Evolutionary conservation across 2,797 vertebrate genomes (phyloP), one percentile per base, ranked within the genome.

Genomic region (Toxotes lorentzi): DNA sequence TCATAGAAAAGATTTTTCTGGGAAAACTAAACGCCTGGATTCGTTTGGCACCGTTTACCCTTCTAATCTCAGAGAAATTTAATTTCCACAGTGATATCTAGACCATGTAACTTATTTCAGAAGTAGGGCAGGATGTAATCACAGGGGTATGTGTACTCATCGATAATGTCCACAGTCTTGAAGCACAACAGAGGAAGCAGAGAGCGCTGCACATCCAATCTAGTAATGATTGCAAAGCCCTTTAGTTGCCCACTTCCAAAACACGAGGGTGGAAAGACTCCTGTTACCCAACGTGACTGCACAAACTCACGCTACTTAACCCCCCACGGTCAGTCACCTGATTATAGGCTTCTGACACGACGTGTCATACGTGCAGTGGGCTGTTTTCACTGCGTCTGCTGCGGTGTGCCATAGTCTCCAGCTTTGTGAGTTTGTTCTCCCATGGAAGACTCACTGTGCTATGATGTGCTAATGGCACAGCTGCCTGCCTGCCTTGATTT

Each of bases 401-500:
- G 83, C 82, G 57, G 64, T 70, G 80, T 61, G 56, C 66, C 19
- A 5, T 7, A 11, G 50, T 23, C 54, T 2, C 6, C 75, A 57
- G 84, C 83, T 70, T 16, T 67, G 69, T 47, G 88, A 85, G 85
- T 79, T 89, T 65, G 72, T 78, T 86, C 87, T 89, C 74, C 76
- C 82, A 54, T 72, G 83, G 89, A 91, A 88, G 85, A 89, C 88
- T 91, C 87, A 60, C 84, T 88, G 89, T 89, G 92, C 94, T 92
- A 79, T 94, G 92, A 93, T 93, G 90, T 93, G 92, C 93, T 94
- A 94, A 93, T 93, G 92, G 95, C 91, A 94, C 93, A 93, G 94
- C 95, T 95, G 95, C 94, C 95, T 94, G 95, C 95, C 94, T 95
- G 94, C 95, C 95, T 96, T 96, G 95, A 96, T 96, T 96, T 97